Evolutionary conservation across 2,888 invertebrate genomes (phyloP), one percentile per base, ranked within the genome.

Genomic region (Lissocephala sabroskyi): DNA sequence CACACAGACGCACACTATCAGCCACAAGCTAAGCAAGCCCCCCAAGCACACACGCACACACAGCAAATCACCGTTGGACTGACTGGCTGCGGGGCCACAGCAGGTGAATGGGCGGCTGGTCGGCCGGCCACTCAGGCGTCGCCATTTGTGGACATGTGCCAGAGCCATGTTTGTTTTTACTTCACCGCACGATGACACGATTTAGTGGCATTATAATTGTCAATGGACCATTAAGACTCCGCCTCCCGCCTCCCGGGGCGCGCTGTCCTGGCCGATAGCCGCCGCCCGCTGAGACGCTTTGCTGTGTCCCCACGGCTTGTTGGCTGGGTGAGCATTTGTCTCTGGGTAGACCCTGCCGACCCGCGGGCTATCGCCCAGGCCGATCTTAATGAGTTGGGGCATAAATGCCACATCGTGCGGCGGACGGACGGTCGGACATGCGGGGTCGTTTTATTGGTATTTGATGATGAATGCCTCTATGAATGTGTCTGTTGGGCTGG

Each of bases 161-260:
- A 48, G 40, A 41, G 33, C 18, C 45, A 18, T 57, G 58, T 66
- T 65, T 73, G 44, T 45, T 56, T 59, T 53, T 41, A 14, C 48
- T 45, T 28, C 35, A 37, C 17, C 45, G 44, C 35, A 19, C 18
- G 51, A 41, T 51, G 55, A 54, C 56, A 71, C 59, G 60, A 68
- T 71, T 74, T 65, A 68, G 64, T 63, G 65, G 64, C 63, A 52
- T 53, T 68, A 70, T 76, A 71, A 74, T 74, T 77, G 77, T 74
- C 74, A 71, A 71, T 77, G 57, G 58, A 41, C 64, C 59, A 71
- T 74, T 67, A 64, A 56, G 63, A 36, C 47, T 49, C 51, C 56
- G 16, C 13, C 10, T 13, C 16, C 35, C 40, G 16, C 14, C 35
- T 13, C 3, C 23, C 7, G 23, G 23, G 4, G 3, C 4, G 50